These are phyloP conservation scores for Molorchus minor DNA, from an alignment of 2,888 invertebrate genomes.

Conservation along the genomic window DNA sequence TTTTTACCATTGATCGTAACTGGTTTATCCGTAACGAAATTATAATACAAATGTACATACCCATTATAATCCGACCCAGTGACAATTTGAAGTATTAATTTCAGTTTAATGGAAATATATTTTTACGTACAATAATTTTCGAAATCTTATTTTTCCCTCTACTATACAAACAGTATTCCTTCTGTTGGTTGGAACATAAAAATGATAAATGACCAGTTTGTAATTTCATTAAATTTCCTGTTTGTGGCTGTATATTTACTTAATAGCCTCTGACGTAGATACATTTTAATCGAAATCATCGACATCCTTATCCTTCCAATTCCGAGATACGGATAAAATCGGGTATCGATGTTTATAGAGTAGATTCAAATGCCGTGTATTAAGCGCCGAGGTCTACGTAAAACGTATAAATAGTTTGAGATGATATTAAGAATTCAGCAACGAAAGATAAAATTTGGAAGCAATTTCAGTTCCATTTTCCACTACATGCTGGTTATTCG, in stretches of 20 bases:
- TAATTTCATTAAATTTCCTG: no score
- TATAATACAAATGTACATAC: no score
- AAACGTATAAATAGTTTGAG: conserved; percentile 37
- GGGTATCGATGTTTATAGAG: conserved; percentile 40
- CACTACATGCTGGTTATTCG: conserved; percentile 53
- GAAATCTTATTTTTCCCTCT: no score
- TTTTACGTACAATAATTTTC: no score
- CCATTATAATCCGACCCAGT: no score
- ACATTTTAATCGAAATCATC: background rate
- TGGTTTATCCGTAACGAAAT: no score
- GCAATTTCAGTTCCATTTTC: conserved; percentile 51
- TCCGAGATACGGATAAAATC: conserved; percentile 1
- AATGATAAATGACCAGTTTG: no score
- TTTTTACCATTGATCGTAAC: no score
- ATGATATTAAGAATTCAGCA: conserved; percentile 47
- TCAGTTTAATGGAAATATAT: no score
- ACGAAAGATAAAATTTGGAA: conserved; percentile 47
- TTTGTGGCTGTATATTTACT: background rate
- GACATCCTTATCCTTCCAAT: background rate
- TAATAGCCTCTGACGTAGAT: background rate
- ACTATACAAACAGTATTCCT: no score
- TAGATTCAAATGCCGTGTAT: conserved; percentile 40
- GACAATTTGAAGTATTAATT: no score
- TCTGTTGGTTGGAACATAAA: no score
- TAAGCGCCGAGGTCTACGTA: conserved; percentile 38